Conservation (phyloP, 2,797 vertebrate genomes). For the Lycodopsis pacificus region DNA sequence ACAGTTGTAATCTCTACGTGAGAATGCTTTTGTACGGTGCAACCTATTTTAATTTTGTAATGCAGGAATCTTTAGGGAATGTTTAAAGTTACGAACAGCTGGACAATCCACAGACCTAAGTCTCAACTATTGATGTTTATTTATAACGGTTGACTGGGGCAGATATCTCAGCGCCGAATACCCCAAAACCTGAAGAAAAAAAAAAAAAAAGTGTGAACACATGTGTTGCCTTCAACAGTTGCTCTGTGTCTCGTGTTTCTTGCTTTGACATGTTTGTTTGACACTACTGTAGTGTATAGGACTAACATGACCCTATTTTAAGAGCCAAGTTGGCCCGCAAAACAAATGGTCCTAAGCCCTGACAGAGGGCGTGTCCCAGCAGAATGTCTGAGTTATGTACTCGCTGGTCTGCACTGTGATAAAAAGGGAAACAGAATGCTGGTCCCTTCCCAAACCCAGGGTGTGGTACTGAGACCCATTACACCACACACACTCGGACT, state of each 20-base stretch:
- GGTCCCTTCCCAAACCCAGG: constrained; percentile 72
- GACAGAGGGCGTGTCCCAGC: constrained; percentile 73
- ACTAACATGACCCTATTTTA: constrained; percentile 65
- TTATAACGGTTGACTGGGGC: not conserved
- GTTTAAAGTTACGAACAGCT: not conserved
- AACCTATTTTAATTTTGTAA: not conserved
- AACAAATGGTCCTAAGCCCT: constrained; percentile 68
- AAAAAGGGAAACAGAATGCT: constrained; percentile 77
- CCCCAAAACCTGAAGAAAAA: not conserved
- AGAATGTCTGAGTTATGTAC: constrained; percentile 74
- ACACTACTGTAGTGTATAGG: constrained; percentile 38
- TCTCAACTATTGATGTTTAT: not conserved
- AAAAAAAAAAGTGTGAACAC: constrained; percentile 1
- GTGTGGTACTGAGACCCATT: constrained; percentile 69
- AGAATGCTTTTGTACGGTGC: not conserved
- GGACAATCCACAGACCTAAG: not conserved
- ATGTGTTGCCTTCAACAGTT: constrained; percentile 58
- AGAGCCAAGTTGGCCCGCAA: constrained; percentile 39
- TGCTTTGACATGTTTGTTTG: constrained; percentile 18
- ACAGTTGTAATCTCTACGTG: not conserved
- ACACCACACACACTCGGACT: constrained; percentile 57
- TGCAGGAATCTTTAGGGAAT: not conserved
- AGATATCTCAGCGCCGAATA: not conserved
- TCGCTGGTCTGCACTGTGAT: constrained; percentile 62
- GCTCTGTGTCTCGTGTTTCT: constrained; percentile 51